phyloP scores from a whole-genome alignment of 1,140 invertebrate species.

The Steinernema khuongi region DNA sequence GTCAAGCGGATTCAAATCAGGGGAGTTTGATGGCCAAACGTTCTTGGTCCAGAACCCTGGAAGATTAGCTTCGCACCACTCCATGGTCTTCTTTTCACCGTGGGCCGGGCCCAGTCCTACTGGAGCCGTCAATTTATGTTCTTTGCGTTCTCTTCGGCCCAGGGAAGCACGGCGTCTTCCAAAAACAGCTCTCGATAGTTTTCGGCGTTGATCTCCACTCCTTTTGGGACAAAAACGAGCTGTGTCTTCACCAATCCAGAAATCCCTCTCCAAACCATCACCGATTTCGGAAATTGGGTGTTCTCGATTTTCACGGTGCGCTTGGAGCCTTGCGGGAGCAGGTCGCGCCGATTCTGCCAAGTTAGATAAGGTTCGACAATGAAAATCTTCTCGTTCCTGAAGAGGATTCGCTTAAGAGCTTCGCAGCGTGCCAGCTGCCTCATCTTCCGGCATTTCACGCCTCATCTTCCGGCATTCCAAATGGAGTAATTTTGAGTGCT shows the following conservation, averaged over 20 bases:
- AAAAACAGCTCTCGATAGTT: neutral
- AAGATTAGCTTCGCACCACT: neutral
- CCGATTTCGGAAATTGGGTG: neutral
- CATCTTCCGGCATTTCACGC: no score
- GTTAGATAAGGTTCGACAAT: neutral
- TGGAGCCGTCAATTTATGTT: neutral
- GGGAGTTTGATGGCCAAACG: slow-evolving; percentile 7
- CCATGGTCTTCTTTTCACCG: neutral
- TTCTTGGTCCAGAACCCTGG: neutral
- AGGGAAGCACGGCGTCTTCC: neutral
- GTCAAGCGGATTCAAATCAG: slow-evolving; percentile 38
- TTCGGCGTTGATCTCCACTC: neutral
- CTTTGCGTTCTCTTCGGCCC: neutral
- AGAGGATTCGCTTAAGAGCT: neutral
- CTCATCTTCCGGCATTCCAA: no score
- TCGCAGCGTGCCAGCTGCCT: no score
- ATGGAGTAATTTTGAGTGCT: no score
- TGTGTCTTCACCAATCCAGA: no score
- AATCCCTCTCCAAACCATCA: neutral
- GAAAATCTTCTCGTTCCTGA: neutral
- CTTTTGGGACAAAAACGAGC: neutral
- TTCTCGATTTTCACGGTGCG: neutral
- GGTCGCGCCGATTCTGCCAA: neutral
- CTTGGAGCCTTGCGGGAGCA: neutral
- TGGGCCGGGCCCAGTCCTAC: neutral